Evolutionary conservation across 2,888 invertebrate genomes (phyloP), one percentile per base, ranked within the genome.

Genomic region (Zaprionus bogoriensis): DNA sequence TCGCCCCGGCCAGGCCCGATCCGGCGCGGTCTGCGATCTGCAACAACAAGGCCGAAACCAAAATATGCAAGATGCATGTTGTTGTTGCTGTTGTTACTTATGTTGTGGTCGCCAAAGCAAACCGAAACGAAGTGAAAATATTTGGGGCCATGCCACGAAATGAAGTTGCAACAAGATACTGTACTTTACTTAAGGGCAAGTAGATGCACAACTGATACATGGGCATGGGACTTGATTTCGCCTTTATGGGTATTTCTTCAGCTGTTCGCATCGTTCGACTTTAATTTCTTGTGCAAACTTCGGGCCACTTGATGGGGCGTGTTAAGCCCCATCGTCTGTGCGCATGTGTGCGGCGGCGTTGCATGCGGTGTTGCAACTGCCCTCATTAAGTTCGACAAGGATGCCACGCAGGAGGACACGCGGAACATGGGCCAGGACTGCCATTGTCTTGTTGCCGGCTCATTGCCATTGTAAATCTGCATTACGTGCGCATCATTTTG

Each of bases 121-220:
- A 17, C 60, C 32, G 53, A 64, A 54, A 42, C 72, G 65, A 59
- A 72, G 74, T 72, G 69, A 75, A 82, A 78, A 82, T 87, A 76
- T 87, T 84, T 84, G 76, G 77, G 82, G 64, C 87, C 84, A 75
- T 81, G 75, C 77, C 66, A 76, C 75, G 83, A 83, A 87, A 87
- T 83, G 77, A 83, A 83, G 83, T 83, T 83, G 79, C 83, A 83
- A 83, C 87, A 82, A 83, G 86, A 87, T 83, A 87, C 79, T 85
- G 85, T 87, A 83, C 83, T 87, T 83, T 85, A 87, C 83, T 83
- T 87, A 82, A 87, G 83, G 87, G 86, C 87, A 85, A 79, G 84
- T 81, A 81, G 87, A 87, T 85, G 83, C 82, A 76, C 83, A 85
- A 79, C 86, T 68, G 87, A 83, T 87, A 82, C 83, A 71, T 38